Base-by-base conservation (phyloP, 1,140 invertebrate genomes). In the Drosophila ananassae region DNA sequence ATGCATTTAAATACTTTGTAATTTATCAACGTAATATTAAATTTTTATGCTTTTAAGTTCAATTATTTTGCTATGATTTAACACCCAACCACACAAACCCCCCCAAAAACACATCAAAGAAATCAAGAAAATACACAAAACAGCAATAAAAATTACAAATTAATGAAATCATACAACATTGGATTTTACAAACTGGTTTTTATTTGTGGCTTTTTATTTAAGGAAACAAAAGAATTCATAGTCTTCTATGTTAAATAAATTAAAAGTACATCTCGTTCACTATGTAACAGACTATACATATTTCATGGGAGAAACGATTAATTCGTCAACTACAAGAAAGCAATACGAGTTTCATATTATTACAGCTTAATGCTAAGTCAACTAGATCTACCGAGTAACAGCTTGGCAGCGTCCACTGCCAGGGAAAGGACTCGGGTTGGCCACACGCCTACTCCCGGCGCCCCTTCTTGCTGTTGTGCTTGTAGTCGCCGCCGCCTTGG, bases 1-100 rank as follows among this genome's bases (percentile, higher is more conserved):
- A 80, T 77, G 81, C 77, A 85, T 80, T 85, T 85, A 85, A 81
- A 21, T 80, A 80, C 51, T 77, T 77, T 84, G 66, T 83, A 84
- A 84, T 80, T 80, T 73, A 52, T 73, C 54, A 61, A 22, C 77
- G 57, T 79, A 61, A 58, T 59, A 62, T 72, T 83, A 76, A 22
- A 75, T 62, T 79, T 84, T 87, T 82, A 83, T 77, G 79, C 50
- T 82, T 87, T 89, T 87, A 89, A 82, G 78, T 63, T 77, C 46
- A 75, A 60, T 74, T 52, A 53, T 59, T 72, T 68, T 72, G 48
- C 51, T 56, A 61, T 76, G 50, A 78, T 68, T 82, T 68, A 89
- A 69, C 50, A 77, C 22, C 44, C 32, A 52, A 39, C 62, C 50
- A 67, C 52, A 79, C 58, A 82, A 34, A 79, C 17, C 62, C 25